phyloP scores from a whole-genome alignment of 2,113 vertebrate genomes.

The cat (Felis catus) region F.catus_Fca126_mat1.0 CM031415.1:188410501-188411000 shows the following conservation, averaged over 20 bases:
- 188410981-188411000: not conserved
- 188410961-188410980: not conserved
- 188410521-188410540: not conserved
- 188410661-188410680: not conserved
- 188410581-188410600: not conserved
- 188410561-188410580: not conserved
- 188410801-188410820: not conserved
- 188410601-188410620: not conserved
- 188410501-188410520: not conserved
- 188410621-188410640: not conserved
- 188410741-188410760: not conserved
- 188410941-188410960: not conserved
- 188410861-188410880: too few species aligned
- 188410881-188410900: too few species aligned
- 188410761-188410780: not conserved
- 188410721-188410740: not conserved
- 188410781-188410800: not conserved
- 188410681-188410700: not conserved
- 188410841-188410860: not conserved
- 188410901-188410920: not conserved
- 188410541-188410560: not conserved
- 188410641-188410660: not conserved
- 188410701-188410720: not conserved
- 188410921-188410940: not conserved
- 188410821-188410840: not conserved